phyloP scores from a whole-genome alignment of 2,113 vertebrate species.

The Plecotus auritus region DNA sequence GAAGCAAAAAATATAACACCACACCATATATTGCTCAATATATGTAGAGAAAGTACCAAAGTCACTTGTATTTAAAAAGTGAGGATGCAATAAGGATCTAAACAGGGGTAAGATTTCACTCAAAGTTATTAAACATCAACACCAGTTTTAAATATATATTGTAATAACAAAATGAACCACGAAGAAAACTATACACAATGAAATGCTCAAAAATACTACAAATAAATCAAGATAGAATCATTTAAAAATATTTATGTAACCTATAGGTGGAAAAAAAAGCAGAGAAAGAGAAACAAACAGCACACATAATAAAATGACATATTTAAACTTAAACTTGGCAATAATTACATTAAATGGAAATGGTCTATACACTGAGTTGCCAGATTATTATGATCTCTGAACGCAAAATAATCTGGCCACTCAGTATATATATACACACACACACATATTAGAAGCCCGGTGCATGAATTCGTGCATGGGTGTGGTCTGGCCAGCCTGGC shows the following conservation, averaged over 20 bases:
- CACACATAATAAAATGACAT: background rate
- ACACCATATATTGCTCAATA: background rate
- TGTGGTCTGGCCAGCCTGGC: too few species aligned
- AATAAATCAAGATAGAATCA: background rate
- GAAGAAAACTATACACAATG: background rate
- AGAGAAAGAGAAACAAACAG: background rate
- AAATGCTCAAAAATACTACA: background rate
- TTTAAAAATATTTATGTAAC: background rate
- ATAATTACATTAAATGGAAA: background rate
- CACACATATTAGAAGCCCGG: too few species aligned
- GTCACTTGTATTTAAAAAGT: background rate
- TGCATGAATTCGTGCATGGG: too few species aligned
- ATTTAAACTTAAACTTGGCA: background rate
- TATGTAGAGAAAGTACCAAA: background rate
- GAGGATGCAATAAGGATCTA: background rate
- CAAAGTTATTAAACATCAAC: background rate
- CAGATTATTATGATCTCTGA: too few species aligned
- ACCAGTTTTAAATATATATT: constrained; percentile 69
- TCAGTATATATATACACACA: too few species aligned
- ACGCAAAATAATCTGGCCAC: too few species aligned
- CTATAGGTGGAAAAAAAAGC: too few species aligned
- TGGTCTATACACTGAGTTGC: background rate
- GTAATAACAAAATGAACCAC: background rate
- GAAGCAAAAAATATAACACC: background rate
- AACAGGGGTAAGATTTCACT: background rate